Evolutionary conservation across 2,888 invertebrate species (phyloP), one percentile per base, ranked within the genome.

Genomic region (Drosophila nigricruria): DNA sequence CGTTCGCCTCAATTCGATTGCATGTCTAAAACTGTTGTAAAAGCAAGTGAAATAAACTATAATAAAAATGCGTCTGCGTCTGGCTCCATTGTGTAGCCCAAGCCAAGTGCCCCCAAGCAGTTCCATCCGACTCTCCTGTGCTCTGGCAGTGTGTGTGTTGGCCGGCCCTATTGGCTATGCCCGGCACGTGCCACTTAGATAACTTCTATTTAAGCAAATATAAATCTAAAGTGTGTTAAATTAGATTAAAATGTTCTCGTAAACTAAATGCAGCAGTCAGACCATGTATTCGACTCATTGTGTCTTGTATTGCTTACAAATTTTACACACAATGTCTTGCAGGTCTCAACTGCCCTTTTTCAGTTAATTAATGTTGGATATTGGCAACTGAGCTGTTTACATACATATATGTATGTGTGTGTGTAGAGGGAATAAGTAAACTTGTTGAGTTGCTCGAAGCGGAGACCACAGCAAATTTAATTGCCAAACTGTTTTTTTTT

Each of bases 131-230:
- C 34, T 43, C 40, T 49, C 50, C 47, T 60, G 14, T 54, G 36
- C 52, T n/a, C 58, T 73, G 38, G 5, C 1, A 14, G 16, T n/a
- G 16, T 36, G 36, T 38, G 38, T 38, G 38, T 65, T 49, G 57
- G 50, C n/a, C 25, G 52, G 20, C 12, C 25, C 4, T 32, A 57
- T 71, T 79, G 66, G 53, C 65, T 66, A 87, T 89, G 86, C 87
- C 40, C 54, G 70, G 74, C 87, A 87, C 87, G 87, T 87, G 70
- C 79, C 78, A 76, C 69, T 75, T 67, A 82, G 86, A 87, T 89
- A 90, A 88, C 82, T 87, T 89, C 90, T 81, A 88, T 88, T 87
- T 89, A 87, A 89, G 86, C 86, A 89, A 87, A 87, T 89, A 87
- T 87, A 87, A 89, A 89, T 87, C 86, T 85, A 88, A 87, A 88